Evolutionary conservation across 2,888 invertebrate genomes (phyloP).

Genomic region (Zonitis immaculata): DNA sequence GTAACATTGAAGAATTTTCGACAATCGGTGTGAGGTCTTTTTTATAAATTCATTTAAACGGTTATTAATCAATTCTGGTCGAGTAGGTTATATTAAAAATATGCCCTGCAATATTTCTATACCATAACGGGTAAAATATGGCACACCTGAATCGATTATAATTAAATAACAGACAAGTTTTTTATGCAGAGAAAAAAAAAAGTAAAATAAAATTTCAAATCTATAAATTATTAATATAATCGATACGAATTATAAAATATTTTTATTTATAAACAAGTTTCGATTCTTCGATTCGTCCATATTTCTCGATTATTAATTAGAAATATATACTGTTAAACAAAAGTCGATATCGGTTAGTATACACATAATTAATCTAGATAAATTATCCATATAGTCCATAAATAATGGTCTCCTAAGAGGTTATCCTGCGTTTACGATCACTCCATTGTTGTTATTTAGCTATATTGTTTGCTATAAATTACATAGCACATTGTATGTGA

Average conservation of each 20-base stretch:
- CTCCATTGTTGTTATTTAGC: slow-evolving; percentile 46
- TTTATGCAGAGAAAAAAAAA: no score
- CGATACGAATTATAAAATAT: no score
- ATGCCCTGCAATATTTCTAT: slow-evolving; percentile 26
- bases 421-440: slow-evolving; percentile 41
- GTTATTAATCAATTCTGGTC: slow-evolving; percentile 29
- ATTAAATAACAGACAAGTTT: not conserved
- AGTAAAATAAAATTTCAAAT: no score
- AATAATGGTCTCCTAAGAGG: slow-evolving; percentile 37
- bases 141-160: slow-evolving; percentile 23
- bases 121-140: slow-evolving; percentile 26
- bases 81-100: slow-evolving; percentile 24
- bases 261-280: no score
- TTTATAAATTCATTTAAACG: slow-evolving; percentile 28
- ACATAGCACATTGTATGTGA: slow-evolving; percentile 44
- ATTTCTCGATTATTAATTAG: no score
- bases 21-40: slow-evolving; percentile 32
- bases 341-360: slow-evolving; percentile 10
- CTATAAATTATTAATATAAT: no score
- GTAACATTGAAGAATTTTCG: no score
- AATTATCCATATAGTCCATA: slow-evolving; percentile 31
- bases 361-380: slow-evolving; percentile 30
- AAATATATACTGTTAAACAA: slow-evolving; percentile 15
- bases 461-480: slow-evolving; percentile 48
- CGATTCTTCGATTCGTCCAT: no score